Evolutionary conservation across 2,113 vertebrate species (phyloP).

Genomic region (Cettia cetti): DNA sequence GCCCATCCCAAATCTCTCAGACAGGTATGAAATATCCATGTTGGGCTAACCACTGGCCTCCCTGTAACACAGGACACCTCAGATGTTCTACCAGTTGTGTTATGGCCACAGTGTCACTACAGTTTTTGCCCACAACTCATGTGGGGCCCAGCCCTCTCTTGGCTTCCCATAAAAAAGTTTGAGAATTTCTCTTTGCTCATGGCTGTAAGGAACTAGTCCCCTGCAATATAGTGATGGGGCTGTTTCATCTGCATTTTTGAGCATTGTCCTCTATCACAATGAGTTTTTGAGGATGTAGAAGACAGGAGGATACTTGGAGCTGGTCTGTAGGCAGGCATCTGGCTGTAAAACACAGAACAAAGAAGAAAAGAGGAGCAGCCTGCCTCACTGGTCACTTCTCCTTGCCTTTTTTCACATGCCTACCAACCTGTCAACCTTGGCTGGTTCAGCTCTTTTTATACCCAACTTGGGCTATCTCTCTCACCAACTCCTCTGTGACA

Average conservation of each 20-base stretch:
- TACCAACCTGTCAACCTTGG: not conserved
- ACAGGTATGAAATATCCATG: not conserved
- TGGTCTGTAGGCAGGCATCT: not conserved
- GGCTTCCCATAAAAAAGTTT: not conserved
- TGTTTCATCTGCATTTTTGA: not conserved
- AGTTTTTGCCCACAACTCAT: not conserved
- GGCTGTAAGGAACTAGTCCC: not conserved
- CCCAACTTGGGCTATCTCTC: fast-evolving
- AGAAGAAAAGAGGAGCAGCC: not conserved
- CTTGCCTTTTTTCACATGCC: not conserved
- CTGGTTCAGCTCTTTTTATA: not conserved
- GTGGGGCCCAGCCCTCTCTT: not conserved
- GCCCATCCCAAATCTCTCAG: not conserved
- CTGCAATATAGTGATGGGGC: not conserved
- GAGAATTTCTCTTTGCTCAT: not conserved
- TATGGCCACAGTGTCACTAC: not conserved
- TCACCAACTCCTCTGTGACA: not conserved
- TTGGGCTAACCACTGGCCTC: not conserved
- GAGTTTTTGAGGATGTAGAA: not conserved
- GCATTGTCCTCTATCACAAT: fast-evolving
- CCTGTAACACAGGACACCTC: not conserved
- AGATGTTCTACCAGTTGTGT: not conserved
- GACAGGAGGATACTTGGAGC: not conserved
- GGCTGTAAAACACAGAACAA: not conserved
- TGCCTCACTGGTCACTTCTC: not conserved